A percentile compares a stretch with the other conserved stretches of the same genome.
These are phyloP conservation scores for Caenorhabditis wallacei DNA, from an alignment of 2,888 invertebrate species.

Conservation along the genomic window DNA sequence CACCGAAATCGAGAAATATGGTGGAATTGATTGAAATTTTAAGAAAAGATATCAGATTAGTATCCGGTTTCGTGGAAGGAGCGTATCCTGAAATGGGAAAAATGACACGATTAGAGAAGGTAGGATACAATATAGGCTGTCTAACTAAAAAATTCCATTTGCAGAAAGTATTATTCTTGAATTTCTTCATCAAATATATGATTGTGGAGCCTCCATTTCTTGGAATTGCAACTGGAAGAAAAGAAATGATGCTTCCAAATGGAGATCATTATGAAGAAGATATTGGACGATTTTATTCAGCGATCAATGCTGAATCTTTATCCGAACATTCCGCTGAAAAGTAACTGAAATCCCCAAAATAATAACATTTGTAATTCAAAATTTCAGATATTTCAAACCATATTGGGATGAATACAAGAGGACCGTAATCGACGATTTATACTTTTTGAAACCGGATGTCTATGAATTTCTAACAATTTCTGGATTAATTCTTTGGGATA, in stretches of 20 bases:
- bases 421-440: conserved; percentile 53
- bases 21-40: conserved; percentile 51
- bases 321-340: conserved; percentile 17
- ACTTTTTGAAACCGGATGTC: conserved; percentile 53
- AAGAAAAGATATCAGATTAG: conserved; percentile 45
- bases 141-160: neutral
- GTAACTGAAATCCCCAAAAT: neutral
- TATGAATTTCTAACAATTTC: conserved; percentile 50
- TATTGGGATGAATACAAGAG: conserved; percentile 61
- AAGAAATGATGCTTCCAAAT: conserved; percentile 52
- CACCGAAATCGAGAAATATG: conserved; percentile 58
- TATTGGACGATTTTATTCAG: conserved; percentile 49
- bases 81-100: conserved; percentile 49
- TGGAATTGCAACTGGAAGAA: conserved; percentile 41
- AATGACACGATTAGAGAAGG: conserved; percentile 44
- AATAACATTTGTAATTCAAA: neutral
- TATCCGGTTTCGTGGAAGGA: conserved; percentile 49
- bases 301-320: conserved; percentile 1
- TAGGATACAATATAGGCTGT: neutral
- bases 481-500: conserved; percentile 57
- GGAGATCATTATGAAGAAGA: conserved; percentile 56
- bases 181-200: conserved; percentile 62
- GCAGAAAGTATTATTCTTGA: conserved; percentile 48
- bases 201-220: conserved; percentile 56
- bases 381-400: conserved; percentile 42